Base-by-base conservation (phyloP, 2,113 vertebrate genomes). In the Varanus komodoensis region DNA sequence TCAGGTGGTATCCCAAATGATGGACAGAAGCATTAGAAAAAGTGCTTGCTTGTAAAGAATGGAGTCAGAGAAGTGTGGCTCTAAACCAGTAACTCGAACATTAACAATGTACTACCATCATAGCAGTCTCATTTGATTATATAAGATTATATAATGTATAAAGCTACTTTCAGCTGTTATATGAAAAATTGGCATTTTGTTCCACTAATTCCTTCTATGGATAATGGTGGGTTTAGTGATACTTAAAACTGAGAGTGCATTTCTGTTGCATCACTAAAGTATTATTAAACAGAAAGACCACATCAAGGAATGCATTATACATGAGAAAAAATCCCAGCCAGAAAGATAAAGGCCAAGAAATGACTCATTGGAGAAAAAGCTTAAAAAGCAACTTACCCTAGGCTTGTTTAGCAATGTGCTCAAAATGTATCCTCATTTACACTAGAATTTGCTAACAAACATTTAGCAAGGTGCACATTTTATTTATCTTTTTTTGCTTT, bases 291-390 rank as follows among this genome's bases (percentile, higher is more conserved):
- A 29, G 80, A 92, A 50, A 21, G 52, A 15, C 29, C 0, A 69
- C 6, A 75, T 19, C 87, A 91, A 93, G 6, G 12, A 92, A 80
- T 86, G 27, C 8, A 87, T 34, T n/a, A 3, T 87, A 5, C 32
- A 61, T 19, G 54, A 34, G n/a, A 54, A 74, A 44, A 68, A 34
- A 34, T 71, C 6, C 48, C 48, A 38, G 29, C 17, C 50, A 67
- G 67, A 86, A 84, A 88, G 84, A 64, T 3, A 19, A 90, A 91
- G 81, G 15, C 2, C 48, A 61, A 57, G 6, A 38, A 23, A 21
- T 8, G 89, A 61, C 1, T 2, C 15, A 67, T 52, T 77, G 17
- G 17, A 61, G 15, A 61, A 61, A 15, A 61, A 64, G 19, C 21
- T 64, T 64, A 64, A 12, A 38, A 5, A 38, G 6, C 25, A 91